Evolutionary conservation across 2,888 invertebrate species (phyloP), one percentile per base, ranked within the genome.

Genomic region (Lydus trimaculatus): DNA sequence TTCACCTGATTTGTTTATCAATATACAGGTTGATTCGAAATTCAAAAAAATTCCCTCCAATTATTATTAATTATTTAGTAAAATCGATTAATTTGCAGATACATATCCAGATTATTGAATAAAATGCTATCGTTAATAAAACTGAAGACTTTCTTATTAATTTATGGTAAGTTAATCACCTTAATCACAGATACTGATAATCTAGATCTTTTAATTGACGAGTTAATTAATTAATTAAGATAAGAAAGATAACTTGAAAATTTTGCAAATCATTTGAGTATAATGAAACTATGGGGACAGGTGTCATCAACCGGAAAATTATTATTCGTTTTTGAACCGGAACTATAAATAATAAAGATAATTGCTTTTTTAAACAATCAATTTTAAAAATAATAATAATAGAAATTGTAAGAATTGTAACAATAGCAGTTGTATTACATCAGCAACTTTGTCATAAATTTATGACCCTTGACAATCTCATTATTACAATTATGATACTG

Each of bases 241-340:
- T 13, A 36, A 15, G 36, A 33, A 33, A 33, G 3, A 28, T 8
- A 7, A 5, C 8, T 33, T 9, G 7, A 6, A 33, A 33, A 33
- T 8, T n/a, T n/a, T 33, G 7, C 33, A 11, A 33, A 33, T n/a
- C n/a, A 7, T 33, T 33, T 2, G 28, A 4, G 7, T 4, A 36
- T 4, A 1, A 36, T 15, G 4, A 36, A 36, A n/a, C 17, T 9
- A 48, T 20, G 48, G 20, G 48, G 20, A 48, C 48, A 48, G 20
- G 6, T 48, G 48, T 48, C 48, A 48, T 48, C 48, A 48, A 48
- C 48, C 48, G 48, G 48, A 48, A 20, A 20, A 48, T 48, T 48
- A 48, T 48, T 20, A 20, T 13, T 20, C 3, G 20, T 17, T n/a
- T 43, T 43, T 43, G 4, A 43, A 43, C 6, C n/a, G 7, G 3